Evolutionary conservation across 2,888 invertebrate species (phyloP).

Genomic region (Cremastinae sp.): DNA sequence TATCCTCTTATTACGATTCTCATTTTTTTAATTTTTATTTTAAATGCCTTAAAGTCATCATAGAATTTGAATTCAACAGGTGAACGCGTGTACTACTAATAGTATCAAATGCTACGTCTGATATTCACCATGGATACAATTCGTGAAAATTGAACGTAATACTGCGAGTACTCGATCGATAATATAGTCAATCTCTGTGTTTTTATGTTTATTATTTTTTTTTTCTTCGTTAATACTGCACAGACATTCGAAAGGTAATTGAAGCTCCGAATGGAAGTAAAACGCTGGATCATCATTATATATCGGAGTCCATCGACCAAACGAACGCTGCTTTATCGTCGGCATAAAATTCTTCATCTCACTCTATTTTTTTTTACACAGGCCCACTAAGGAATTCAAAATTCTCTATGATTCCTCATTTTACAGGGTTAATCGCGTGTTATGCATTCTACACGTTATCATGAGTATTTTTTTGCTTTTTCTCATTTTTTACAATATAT

Average conservation of each 20-base stretch:
- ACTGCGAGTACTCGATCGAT: slow-evolving; percentile 55
- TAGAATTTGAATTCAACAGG: slow-evolving; percentile 61
- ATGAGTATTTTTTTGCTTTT: slow-evolving; percentile 37
- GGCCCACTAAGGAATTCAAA: slow-evolving; percentile 51
- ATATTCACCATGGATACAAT: slow-evolving; percentile 48
- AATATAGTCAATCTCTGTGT: slow-evolving; percentile 34
- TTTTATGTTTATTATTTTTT: slow-evolving; percentile 16
- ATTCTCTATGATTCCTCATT: slow-evolving; percentile 52
- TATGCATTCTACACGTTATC: slow-evolving; percentile 47
- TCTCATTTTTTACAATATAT: slow-evolving; percentile 57
- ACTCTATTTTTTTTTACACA: slow-evolving; percentile 25
- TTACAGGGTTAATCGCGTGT: slow-evolving; percentile 53
- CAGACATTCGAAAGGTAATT: slow-evolving; percentile 50
- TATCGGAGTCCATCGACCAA: slow-evolving; percentile 46
- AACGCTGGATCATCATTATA: slow-evolving; percentile 43
- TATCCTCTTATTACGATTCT: slow-evolving; percentile 15
- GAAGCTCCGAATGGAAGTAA: slow-evolving; percentile 60
- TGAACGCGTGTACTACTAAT: slow-evolving; percentile 61
- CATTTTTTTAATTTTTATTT: slow-evolving; percentile 13
- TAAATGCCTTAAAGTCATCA: slow-evolving; percentile 59
- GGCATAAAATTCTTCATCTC: slow-evolving; percentile 45
- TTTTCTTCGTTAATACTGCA: slow-evolving; percentile 50
- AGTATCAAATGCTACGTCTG: slow-evolving; percentile 64
- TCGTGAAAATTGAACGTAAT: slow-evolving; percentile 51
- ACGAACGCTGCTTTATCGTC: slow-evolving; percentile 41